Conservation (phyloP, 2,888 invertebrate species). For the Stenolophus ochropezus region DNA sequence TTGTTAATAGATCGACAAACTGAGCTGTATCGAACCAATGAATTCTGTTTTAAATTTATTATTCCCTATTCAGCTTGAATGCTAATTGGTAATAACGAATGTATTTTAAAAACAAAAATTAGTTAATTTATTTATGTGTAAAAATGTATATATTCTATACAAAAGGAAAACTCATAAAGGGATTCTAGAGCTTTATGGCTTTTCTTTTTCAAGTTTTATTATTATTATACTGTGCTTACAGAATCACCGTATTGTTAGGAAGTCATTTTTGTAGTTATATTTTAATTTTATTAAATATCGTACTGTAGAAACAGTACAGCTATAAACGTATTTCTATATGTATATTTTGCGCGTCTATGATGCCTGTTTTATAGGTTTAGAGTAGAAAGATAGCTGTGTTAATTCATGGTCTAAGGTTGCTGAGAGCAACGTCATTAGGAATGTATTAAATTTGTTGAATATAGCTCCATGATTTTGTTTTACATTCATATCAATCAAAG, state of each 20-base stretch:
- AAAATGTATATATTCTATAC: slow-evolving; percentile 56
- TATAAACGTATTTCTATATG: slow-evolving; percentile 41
- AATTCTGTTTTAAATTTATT: slow-evolving; percentile 33
- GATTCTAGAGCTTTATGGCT: slow-evolving; percentile 13
- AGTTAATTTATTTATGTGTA: slow-evolving; percentile 59
- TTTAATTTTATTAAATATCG: slow-evolving; percentile 43
- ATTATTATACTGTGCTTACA: slow-evolving; percentile 51
- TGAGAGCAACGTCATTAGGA: slow-evolving; percentile 30
- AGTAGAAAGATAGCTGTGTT: slow-evolving; percentile 25
- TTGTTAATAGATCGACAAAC: slow-evolving; percentile 37
- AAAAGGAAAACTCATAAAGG: slow-evolving; percentile 24
- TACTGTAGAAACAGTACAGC: slow-evolving; percentile 18
- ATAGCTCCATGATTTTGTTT: slow-evolving; percentile 30
- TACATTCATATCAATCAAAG: slow-evolving; percentile 9
- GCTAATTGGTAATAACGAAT: slow-evolving; percentile 40
- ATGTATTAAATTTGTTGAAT: slow-evolving; percentile 44
- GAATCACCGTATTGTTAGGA: slow-evolving; percentile 40
- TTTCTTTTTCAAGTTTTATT: slow-evolving; percentile 46
- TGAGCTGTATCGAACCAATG: slow-evolving; percentile 38
- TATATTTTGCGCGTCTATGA: slow-evolving; percentile 48
- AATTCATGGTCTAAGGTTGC: slow-evolving; percentile 40
- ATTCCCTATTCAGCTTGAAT: slow-evolving; percentile 26
- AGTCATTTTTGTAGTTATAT: slow-evolving; percentile 37
- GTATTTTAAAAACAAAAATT: slow-evolving; percentile 49
- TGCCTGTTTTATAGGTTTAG: slow-evolving; percentile 49